Conservation (phyloP, 2,797 vertebrate species). For the Lepilemur ruficaudatus region DNA sequence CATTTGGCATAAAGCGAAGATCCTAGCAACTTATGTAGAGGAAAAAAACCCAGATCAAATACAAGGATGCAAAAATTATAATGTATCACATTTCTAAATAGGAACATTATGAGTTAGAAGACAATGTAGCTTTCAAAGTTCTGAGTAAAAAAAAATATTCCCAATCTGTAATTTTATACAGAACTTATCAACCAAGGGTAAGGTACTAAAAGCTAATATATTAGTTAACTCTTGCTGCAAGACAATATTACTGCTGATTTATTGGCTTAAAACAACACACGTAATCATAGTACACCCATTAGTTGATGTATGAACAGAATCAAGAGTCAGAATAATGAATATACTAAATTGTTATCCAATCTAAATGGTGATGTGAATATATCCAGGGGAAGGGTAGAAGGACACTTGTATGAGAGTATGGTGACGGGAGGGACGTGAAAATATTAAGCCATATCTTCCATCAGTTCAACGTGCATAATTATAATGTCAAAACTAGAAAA, state of each 20-base stretch:
- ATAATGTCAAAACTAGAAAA: not conserved
- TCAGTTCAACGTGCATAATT: not conserved
- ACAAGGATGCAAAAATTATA: not conserved
- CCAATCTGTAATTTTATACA: not conserved
- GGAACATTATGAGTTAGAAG: not conserved
- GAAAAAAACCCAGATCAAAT: not conserved
- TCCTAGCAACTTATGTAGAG: not conserved
- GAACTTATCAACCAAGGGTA: not conserved
- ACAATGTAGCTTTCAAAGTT: not conserved
- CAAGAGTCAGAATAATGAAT: not conserved
- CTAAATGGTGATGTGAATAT: not conserved
- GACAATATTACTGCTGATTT: not conserved
- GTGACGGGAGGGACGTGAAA: not conserved
- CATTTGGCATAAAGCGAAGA: not conserved
- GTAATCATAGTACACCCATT: not conserved
- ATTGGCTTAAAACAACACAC: not conserved
- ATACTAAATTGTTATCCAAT: not conserved
- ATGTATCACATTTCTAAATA: not conserved
- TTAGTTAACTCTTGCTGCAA: not conserved
- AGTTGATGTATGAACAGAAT: not conserved
- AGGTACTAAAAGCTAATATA: not conserved
- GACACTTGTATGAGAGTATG: not conserved
- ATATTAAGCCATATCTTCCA: not conserved
- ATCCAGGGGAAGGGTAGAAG: not conserved
- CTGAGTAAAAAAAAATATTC: not conserved